phyloP scores from a whole-genome alignment of 2,797 vertebrate species.

The Erethizon dorsatum region DNA sequence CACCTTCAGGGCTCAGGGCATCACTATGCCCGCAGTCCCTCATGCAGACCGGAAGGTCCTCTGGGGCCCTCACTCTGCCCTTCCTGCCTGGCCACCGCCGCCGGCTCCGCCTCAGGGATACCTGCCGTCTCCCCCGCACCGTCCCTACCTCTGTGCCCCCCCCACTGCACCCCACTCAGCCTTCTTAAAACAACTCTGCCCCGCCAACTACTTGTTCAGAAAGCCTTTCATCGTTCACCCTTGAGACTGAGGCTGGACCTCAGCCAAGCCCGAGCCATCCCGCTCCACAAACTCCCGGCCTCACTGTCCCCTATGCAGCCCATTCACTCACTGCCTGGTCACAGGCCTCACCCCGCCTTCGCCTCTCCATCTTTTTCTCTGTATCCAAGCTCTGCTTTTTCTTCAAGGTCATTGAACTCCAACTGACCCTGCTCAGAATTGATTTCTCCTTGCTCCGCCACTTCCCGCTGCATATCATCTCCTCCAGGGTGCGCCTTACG shows the following conservation, averaged over 20 bases:
- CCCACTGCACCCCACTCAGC: not conserved
- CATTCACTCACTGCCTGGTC: not conserved
- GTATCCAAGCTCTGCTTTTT: not conserved
- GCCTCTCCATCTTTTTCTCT: not conserved
- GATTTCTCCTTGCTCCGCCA: not conserved
- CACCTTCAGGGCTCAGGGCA: too few species aligned
- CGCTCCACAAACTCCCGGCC: not conserved
- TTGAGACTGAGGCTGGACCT: too few species aligned
- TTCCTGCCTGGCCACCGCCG: not conserved
- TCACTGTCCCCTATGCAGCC: not conserved
- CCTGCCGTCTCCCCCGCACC: too few species aligned
- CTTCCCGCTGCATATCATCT: not conserved
- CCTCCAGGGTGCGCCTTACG: not conserved
- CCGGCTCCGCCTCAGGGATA: too few species aligned
- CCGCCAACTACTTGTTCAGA: too few species aligned
- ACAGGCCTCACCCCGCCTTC: too few species aligned
- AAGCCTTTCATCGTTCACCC: too few species aligned
- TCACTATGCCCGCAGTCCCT: too few species aligned
- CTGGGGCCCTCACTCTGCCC: not conserved
- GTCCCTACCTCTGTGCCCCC: not conserved
- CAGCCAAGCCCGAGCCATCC: not conserved
- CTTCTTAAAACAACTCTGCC: not conserved
- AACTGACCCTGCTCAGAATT: not conserved
- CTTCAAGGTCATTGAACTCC: slow-evolving; percentile 21
- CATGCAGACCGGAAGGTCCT: not conserved